Conservation (phyloP, 1,140 invertebrate genomes). For the Spodoptera frugiperda region DNA sequence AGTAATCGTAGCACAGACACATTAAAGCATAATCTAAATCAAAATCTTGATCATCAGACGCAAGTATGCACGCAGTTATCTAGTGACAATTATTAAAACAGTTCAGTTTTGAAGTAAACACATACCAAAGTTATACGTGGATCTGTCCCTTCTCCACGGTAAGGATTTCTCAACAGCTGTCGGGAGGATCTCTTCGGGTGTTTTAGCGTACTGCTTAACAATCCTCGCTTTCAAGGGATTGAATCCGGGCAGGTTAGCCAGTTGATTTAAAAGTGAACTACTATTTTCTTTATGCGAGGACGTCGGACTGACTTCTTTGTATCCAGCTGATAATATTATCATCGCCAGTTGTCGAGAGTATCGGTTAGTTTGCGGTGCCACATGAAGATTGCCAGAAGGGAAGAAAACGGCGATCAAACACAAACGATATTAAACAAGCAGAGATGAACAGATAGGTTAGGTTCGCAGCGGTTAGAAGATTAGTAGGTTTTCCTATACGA, state of each 20-base stretch:
- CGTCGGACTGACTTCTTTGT: slow-evolving; percentile 85
- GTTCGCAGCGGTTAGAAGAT: slow-evolving; percentile 32
- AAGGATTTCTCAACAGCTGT: slow-evolving; percentile 91
- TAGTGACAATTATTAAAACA: slow-evolving; percentile 49
- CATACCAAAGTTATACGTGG: slow-evolving; percentile 87
- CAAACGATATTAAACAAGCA: slow-evolving; percentile 77
- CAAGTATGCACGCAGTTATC: slow-evolving; percentile 50
- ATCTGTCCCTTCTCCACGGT: slow-evolving; percentile 91
- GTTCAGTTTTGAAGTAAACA: slow-evolving; percentile 63
- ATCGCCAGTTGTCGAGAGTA: slow-evolving; percentile 77
- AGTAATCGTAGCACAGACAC: slow-evolving; percentile 38
- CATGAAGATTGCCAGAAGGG: slow-evolving; percentile 83
- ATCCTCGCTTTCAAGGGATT: slow-evolving; percentile 89
- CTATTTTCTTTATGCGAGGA: slow-evolving; percentile 87
- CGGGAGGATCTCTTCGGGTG: slow-evolving; percentile 87
- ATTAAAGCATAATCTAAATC: slow-evolving; percentile 37
- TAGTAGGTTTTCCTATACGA: slow-evolving; percentile 26
- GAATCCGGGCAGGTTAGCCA: slow-evolving; percentile 88
- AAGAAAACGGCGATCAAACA: slow-evolving; percentile 84
- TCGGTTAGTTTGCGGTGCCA: slow-evolving; percentile 76
- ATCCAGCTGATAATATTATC: slow-evolving; percentile 76
- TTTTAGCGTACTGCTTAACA: slow-evolving; percentile 88
- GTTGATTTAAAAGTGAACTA: slow-evolving; percentile 89
- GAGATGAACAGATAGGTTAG: slow-evolving; percentile 62
- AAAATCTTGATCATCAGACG: slow-evolving; percentile 60